Conservation (phyloP, 1,140 invertebrate species). For the Batillaria attramentaria region DNA sequence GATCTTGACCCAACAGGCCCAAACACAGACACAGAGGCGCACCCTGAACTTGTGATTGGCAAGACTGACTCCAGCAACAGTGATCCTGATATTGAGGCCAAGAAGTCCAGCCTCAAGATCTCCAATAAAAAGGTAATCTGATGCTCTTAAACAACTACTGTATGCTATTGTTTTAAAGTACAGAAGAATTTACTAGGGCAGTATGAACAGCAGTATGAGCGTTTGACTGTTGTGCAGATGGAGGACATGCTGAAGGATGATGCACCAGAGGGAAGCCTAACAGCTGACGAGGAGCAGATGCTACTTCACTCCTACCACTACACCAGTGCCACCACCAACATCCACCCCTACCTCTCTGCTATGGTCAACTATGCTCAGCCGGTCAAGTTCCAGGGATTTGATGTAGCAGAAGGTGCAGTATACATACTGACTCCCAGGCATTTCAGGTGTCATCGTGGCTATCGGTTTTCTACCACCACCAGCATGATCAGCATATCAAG, state of each 20-base stretch:
- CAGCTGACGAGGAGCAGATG: slow-evolving; percentile 77
- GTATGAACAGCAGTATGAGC: not conserved
- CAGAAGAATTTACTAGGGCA: not conserved
- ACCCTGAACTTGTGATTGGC: slow-evolving; percentile 67
- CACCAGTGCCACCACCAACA: slow-evolving; percentile 97
- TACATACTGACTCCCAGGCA: too few species aligned
- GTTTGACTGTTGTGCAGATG: slow-evolving; percentile 30
- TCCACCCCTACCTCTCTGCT: slow-evolving; percentile 98
- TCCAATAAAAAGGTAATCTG: slow-evolving; percentile 31
- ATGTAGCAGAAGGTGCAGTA: slow-evolving; percentile 92
- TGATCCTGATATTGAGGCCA: slow-evolving; percentile 34
- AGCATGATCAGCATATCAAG: too few species aligned
- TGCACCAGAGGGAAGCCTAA: slow-evolving; percentile 58
- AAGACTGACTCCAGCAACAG: slow-evolving; percentile 41
- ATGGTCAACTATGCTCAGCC: slow-evolving; percentile 99
- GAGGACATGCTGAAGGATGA: slow-evolving; percentile 44
- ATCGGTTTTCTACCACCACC: too few species aligned
- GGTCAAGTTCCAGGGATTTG: slow-evolving; percentile 98
- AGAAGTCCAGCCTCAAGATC: slow-evolving; percentile 40
- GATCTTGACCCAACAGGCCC: slow-evolving; percentile 58
- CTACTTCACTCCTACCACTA: slow-evolving; percentile 82
- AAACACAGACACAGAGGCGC: slow-evolving; percentile 75
- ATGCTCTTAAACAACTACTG: too few species aligned
- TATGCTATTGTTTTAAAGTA: not conserved
- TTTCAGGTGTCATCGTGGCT: too few species aligned